phyloP scores from a whole-genome alignment of 2,888 invertebrate genomes.

The Mythimna albipuncta region DNA sequence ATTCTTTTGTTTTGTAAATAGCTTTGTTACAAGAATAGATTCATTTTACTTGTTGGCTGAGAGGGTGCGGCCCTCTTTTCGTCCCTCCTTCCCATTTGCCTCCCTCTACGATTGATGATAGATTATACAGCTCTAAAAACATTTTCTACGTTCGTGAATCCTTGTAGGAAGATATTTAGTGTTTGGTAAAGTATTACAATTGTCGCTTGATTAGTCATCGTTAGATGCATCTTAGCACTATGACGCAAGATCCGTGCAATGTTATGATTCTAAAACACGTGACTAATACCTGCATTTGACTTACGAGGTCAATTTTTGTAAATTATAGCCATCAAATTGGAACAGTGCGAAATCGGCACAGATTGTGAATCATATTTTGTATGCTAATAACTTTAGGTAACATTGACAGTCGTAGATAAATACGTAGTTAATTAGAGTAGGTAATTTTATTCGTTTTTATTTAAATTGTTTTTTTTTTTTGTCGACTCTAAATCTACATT shows the following conservation, averaged over 20 bases:
- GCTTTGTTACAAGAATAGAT: constrained; percentile 56
- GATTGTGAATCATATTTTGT: constrained; percentile 36
- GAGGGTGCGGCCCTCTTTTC: constrained; percentile 64
- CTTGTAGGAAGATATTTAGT: constrained; percentile 30
- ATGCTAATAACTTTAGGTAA: not conserved
- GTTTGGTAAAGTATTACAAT: constrained; percentile 36
- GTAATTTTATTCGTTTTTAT: not conserved
- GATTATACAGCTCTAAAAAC: constrained; percentile 55
- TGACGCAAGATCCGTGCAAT: constrained; percentile 54
- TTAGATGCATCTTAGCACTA: constrained; percentile 43
- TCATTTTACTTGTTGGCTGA: constrained; percentile 43
- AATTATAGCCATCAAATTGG: constrained; percentile 40
- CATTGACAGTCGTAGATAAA: not conserved
- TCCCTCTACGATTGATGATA: constrained; percentile 73
- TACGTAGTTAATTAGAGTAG: not conserved
- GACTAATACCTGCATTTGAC: constrained; percentile 32
- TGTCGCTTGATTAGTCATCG: constrained; percentile 55
- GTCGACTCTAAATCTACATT: not conserved
- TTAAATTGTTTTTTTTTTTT: not conserved
- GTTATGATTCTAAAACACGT: constrained; percentile 51
- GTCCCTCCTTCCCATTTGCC: constrained; percentile 57
- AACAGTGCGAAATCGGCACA: constrained; percentile 26
- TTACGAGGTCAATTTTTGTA: constrained; percentile 52
- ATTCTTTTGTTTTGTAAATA: constrained; percentile 43
- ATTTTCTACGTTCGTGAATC: constrained; percentile 17